Percentiles rank a stretch among this genome's conserved stretches.
Evolutionary conservation across 2,113 vertebrate species (phyloP).

Genomic region (Sapayoa aenigma): DNA sequence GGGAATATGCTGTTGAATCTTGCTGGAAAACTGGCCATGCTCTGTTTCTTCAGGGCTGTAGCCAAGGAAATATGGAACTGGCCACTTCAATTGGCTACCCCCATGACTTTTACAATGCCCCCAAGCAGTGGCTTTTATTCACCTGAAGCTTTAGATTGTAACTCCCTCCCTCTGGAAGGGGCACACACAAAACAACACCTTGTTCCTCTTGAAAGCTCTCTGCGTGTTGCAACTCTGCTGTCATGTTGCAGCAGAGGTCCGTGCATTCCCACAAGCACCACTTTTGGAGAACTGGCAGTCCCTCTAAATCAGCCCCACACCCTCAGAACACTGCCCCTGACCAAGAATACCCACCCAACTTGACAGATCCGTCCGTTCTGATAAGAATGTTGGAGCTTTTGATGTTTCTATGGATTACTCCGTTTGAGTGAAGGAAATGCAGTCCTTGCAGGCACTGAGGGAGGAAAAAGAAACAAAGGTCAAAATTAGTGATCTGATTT

Average conservation of each 20-base stretch:
- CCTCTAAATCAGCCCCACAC: not conserved
- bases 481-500: constrained; percentile 22
- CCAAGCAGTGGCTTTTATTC: not conserved
- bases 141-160: not conserved
- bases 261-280: not conserved
- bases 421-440: constrained; percentile 94
- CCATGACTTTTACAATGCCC: not conserved
- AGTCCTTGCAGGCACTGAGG: constrained; percentile 92
- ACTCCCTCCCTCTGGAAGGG: not conserved
- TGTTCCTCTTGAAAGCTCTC: not conserved
- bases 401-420: constrained; percentile 93
- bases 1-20: not conserved
- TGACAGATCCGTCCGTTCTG: constrained; percentile 92
- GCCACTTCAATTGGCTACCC: not conserved
- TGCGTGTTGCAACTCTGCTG: rapidly evolving
- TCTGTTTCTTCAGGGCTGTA: not conserved
- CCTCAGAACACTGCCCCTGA: not conserved
- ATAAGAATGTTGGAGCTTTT: constrained; percentile 96
- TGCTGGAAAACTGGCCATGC: not conserved
- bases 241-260: not conserved
- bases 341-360: constrained; percentile 86
- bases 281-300: not conserved
- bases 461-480: constrained; percentile 5
- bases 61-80: not conserved
- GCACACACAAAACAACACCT: not conserved